These are phyloP conservation scores for Oxycera nigricornis DNA, from an alignment of 2,888 invertebrate species.

Conservation along the genomic window DNA sequence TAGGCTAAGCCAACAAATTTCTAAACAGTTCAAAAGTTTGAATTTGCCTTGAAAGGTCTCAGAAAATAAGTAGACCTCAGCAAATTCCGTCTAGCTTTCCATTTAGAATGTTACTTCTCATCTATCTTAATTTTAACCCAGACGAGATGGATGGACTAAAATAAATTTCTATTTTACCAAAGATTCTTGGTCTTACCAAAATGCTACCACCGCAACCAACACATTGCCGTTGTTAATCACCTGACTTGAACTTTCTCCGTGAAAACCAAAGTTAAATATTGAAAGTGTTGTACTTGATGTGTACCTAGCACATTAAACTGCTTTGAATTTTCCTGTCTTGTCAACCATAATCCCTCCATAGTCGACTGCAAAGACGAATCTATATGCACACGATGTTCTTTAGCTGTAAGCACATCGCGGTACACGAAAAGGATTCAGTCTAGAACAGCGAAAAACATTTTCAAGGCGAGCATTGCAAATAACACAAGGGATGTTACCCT, in stretches of 20 bases:
- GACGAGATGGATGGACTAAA: too few relatives aligned
- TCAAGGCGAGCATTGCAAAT: neutral
- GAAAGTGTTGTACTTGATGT: neutral
- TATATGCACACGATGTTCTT: neutral
- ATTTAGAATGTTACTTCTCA: too few relatives aligned
- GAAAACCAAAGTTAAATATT: neutral
- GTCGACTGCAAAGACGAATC: neutral
- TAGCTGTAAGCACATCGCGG: neutral
- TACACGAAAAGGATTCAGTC: neutral
- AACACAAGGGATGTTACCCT: neutral
- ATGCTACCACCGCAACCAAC: neutral
- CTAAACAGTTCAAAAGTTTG: too few relatives aligned
- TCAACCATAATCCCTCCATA: neutral
- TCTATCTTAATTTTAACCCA: too few relatives aligned
- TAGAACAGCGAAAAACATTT: neutral
- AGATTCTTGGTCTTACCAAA: neutral
- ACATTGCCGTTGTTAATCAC: neutral
- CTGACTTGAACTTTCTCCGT: neutral
- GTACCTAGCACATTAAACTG: neutral
- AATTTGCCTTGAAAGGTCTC: too few relatives aligned
- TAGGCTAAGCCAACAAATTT: too few relatives aligned
- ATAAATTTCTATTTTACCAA: too few relatives aligned
- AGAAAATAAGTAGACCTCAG: too few relatives aligned
- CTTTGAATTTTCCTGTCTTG: neutral
- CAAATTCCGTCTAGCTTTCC: too few relatives aligned